Conservation (phyloP, 2,888 invertebrate genomes). For the Leucophenga montana region DNA sequence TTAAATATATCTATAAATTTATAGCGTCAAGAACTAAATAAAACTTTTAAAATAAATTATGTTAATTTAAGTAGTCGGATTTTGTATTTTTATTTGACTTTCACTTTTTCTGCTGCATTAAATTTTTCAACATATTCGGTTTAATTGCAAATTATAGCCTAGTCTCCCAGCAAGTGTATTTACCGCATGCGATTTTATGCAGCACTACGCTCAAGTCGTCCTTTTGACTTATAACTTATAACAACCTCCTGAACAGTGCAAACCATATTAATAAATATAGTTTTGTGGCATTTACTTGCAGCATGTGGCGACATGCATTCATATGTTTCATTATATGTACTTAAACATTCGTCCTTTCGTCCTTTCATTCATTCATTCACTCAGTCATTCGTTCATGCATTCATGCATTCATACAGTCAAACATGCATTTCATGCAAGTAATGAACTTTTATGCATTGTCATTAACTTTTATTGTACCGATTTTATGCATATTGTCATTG, state of each 20-base stretch:
- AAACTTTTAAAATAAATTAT: too few relatives aligned
- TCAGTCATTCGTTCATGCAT: not conserved
- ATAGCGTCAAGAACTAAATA: too few relatives aligned
- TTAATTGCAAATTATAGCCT: not conserved
- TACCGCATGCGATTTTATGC: slow-evolving; percentile 20
- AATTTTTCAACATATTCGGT: not conserved
- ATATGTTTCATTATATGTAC: not conserved
- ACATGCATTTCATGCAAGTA: slow-evolving; percentile 42
- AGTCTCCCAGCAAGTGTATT: not conserved
- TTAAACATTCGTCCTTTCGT: slow-evolving; percentile 9
- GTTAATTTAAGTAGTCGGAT: too few relatives aligned
- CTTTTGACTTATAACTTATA: too few relatives aligned
- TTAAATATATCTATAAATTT: too few relatives aligned
- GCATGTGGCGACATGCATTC: too few relatives aligned
- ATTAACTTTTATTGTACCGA: slow-evolving; percentile 59
- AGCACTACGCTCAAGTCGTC: too few relatives aligned
- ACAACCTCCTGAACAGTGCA: not conserved
- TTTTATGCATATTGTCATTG: not conserved
- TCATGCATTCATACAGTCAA: slow-evolving; percentile 2
- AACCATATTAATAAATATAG: not conserved
- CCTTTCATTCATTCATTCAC: slow-evolving; percentile 11
- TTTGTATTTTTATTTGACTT: not conserved
- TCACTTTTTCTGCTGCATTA: not conserved
- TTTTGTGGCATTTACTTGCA: too few relatives aligned
- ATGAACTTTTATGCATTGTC: slow-evolving; percentile 64